Base-by-base conservation (phyloP, 1,140 invertebrate genomes). In the Maconellicoccus hirsutus region DNA sequence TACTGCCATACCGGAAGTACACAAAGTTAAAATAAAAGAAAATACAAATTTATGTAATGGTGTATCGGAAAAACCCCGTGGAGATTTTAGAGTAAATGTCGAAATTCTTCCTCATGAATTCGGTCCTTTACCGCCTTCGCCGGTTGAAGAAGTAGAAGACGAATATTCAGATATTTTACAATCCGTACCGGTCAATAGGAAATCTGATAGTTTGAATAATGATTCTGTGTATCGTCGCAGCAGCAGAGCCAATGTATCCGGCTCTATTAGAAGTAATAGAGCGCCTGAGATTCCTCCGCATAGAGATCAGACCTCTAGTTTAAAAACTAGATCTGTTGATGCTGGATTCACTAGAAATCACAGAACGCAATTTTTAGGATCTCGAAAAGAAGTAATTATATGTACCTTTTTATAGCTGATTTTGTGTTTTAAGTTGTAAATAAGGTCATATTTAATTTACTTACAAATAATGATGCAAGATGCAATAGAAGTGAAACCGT, bases 281-380 rank as follows among this genome's bases (percentile, higher is more conserved):
- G 25, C 59, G 23, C 85, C 86, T n/a, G 81, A 84, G 63, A 86
- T 89, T 70, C 88, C 88, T n/a, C 88, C 87, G 25, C 89, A 91
- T 81, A 84, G 86, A 25, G 78, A 84, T 73, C 79, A 81, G 42
- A 83, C 84, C 27, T 88, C 87, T 76, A 89, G 87, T 71, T 83
- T 91, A 29, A 90, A 90, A 77, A 91, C 89, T 66, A 83, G 89
- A 75, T 90, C 89, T 21, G 90, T 91, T 85, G 88, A 91, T 76
- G 87, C 88, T 2, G 86, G 86, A 70, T 78, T 78, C 76, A 78
- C 73, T 71, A 73, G 76, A 42, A 76, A 74, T 71, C 73, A 75
- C 66, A 71, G 75, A 23, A 75, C 73, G 19, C 75, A 76, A 19
- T 72, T 52, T 52, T 71, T 70, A 33, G 73, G 72, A 12, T 72